Evolutionary conservation across 2,797 vertebrate genomes (phyloP).

Genomic region (Phylloscopus collybita): DNA sequence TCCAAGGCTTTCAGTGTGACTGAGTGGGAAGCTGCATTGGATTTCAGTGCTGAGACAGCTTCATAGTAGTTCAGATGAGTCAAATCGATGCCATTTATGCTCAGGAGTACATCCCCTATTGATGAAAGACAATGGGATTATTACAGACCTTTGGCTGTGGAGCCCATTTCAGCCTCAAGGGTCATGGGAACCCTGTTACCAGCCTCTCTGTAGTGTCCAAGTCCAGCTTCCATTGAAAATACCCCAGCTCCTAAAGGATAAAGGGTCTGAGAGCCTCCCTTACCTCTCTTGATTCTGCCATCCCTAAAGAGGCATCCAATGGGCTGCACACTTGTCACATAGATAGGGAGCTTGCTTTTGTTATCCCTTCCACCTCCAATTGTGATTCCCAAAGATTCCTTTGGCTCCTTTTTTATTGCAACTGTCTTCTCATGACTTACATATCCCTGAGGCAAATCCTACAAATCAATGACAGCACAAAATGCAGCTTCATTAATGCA

Average conservation of each 20-base stretch:
- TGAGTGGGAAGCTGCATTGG: slow-evolving; percentile 86
- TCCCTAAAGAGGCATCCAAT: slow-evolving; percentile 91
- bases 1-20: slow-evolving; percentile 86
- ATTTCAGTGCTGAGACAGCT: slow-evolving; percentile 89
- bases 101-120: slow-evolving; percentile 90
- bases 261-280: background rate
- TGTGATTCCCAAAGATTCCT: slow-evolving; percentile 91
- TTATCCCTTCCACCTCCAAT: slow-evolving; percentile 91
- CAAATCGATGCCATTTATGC: slow-evolving; percentile 90
- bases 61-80: slow-evolving; percentile 90
- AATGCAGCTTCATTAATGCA: background rate
- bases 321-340: slow-evolving; percentile 93
- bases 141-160: background rate
- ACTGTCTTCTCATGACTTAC: slow-evolving; percentile 88
- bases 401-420: slow-evolving; percentile 90
- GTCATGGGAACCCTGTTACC: background rate
- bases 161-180: background rate
- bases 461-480: background rate
- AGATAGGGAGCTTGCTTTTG: slow-evolving; percentile 88
- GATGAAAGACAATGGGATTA: background rate
- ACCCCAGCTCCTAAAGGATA: background rate
- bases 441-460: slow-evolving; percentile 89
- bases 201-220: background rate
- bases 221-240: background rate
- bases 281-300: slow-evolving; percentile 90